These are phyloP conservation scores for Riparia riparia DNA, from an alignment of 2,113 vertebrate species.

Conservation along the genomic window DNA sequence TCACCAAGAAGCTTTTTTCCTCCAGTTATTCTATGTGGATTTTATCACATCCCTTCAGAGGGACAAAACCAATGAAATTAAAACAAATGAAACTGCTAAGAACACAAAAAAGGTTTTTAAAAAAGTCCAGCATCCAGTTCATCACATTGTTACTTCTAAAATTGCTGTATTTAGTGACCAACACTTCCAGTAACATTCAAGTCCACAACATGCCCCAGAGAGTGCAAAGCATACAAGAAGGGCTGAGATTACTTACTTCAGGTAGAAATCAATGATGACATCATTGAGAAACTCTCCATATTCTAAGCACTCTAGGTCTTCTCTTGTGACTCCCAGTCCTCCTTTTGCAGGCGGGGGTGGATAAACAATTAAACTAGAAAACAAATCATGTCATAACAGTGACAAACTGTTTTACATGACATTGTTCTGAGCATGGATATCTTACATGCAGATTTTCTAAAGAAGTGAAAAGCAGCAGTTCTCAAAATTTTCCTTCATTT, in stretches of 20 bases:
- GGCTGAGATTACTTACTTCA: conserved; percentile 84
- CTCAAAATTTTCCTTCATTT: not conserved
- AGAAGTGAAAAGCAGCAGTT: not conserved
- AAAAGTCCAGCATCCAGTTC: not conserved
- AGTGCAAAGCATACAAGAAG: not conserved
- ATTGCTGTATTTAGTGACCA: not conserved
- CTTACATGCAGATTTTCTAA: not conserved
- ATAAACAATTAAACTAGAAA: conserved; percentile 92
- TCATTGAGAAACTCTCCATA: conserved; percentile 96
- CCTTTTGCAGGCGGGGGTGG: conserved; percentile 94
- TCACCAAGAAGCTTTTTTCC: not conserved
- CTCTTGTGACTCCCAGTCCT: conserved; percentile 92
- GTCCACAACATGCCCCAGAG: not conserved
- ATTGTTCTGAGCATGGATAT: not conserved
- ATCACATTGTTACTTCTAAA: not conserved
- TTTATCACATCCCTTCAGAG: not conserved
- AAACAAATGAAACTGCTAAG: not conserved
- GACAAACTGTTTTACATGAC: not conserved
- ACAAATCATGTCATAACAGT: not conserved
- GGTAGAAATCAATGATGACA: conserved; percentile 99
- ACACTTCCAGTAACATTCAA: not conserved
- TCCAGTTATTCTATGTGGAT: not conserved
- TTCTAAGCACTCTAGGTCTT: conserved; percentile 94
- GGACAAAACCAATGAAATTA: not conserved
- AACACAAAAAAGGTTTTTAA: not conserved